phyloP scores from a whole-genome alignment of 1,140 invertebrate species.

The Himalopsyche phryganea region DNA sequence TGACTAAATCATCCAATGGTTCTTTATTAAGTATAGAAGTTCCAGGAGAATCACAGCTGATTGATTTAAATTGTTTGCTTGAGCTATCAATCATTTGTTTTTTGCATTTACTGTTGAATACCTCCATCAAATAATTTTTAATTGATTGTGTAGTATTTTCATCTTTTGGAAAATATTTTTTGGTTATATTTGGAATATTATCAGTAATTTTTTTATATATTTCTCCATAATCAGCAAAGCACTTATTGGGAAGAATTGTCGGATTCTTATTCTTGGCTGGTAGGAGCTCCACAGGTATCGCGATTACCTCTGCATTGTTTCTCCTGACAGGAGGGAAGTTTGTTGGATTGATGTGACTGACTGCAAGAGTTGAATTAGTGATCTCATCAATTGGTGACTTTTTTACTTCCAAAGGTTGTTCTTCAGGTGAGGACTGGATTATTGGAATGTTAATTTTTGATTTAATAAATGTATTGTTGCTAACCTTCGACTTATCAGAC shows the following conservation, averaged over 20 bases:
- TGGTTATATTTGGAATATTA: not conserved
- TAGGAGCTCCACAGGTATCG: not conserved
- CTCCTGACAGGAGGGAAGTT: slow-evolving; percentile 9
- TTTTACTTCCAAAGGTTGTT: not conserved
- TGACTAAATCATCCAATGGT: not conserved
- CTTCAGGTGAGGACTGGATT: not conserved
- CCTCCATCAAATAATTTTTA: slow-evolving; percentile 1
- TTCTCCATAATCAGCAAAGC: not conserved
- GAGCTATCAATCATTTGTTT: not conserved
- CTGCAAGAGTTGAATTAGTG: not conserved
- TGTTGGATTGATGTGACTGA: slow-evolving; percentile 13
- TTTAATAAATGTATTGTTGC: too few relatives aligned
- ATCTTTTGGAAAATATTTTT: slow-evolving; percentile 10
- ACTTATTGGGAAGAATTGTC: too few relatives aligned
- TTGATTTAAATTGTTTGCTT: too few relatives aligned
- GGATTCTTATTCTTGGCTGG: too few relatives aligned
- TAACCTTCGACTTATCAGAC: too few relatives aligned
- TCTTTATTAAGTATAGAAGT: not conserved
- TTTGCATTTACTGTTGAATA: not conserved
- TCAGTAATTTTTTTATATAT: slow-evolving; percentile 14
- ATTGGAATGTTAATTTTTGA: not conserved
- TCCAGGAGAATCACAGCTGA: too few relatives aligned
- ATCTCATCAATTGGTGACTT: slow-evolving; percentile 1
- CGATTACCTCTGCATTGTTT: not conserved
- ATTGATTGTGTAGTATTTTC: not conserved